Evolutionary conservation across 2,888 invertebrate genomes (phyloP).

Genomic region (Hirtodrosophila histrioides): DNA sequence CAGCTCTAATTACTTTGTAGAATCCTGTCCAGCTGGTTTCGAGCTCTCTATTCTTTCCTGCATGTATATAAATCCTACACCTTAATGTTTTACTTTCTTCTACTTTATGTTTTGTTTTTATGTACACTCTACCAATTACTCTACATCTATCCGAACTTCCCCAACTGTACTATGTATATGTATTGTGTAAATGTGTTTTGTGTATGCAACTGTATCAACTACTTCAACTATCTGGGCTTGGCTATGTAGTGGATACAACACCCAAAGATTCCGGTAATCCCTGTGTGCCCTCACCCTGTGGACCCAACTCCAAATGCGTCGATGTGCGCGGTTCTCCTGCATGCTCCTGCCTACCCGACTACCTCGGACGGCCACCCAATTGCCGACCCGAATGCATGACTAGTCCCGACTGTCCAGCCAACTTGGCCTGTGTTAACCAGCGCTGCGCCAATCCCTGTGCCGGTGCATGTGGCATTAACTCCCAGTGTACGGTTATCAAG

Average conservation of each 20-base stretch:
- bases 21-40: slow-evolving; percentile 52
- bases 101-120: slow-evolving; percentile 66
- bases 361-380: slow-evolving; percentile 92
- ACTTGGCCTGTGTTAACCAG: slow-evolving; percentile 91
- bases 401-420: slow-evolving; percentile 90
- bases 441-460: slow-evolving; percentile 92
- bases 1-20: neutral
- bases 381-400: slow-evolving; percentile 92
- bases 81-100: slow-evolving; percentile 61
- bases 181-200: slow-evolving; percentile 63
- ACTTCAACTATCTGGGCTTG: slow-evolving; percentile 39
- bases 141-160: slow-evolving; percentile 60
- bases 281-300: slow-evolving; percentile 93
- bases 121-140: slow-evolving; percentile 65
- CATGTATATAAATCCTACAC: slow-evolving; percentile 73
- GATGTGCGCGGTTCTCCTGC: slow-evolving; percentile 91
- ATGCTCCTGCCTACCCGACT: slow-evolving; percentile 92
- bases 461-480: slow-evolving; percentile 90
- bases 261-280: slow-evolving; percentile 88
- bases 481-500: slow-evolving; percentile 90
- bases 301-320: slow-evolving; percentile 92
- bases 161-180: slow-evolving; percentile 42
- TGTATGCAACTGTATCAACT: slow-evolving; percentile 58
- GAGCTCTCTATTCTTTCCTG: slow-evolving; percentile 41
- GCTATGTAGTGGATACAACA: slow-evolving; percentile 83